Evolutionary conservation across 2,888 invertebrate species (phyloP), one percentile per base, ranked within the genome.

Genomic region (Stenoptilia bipunctidactyla): DNA sequence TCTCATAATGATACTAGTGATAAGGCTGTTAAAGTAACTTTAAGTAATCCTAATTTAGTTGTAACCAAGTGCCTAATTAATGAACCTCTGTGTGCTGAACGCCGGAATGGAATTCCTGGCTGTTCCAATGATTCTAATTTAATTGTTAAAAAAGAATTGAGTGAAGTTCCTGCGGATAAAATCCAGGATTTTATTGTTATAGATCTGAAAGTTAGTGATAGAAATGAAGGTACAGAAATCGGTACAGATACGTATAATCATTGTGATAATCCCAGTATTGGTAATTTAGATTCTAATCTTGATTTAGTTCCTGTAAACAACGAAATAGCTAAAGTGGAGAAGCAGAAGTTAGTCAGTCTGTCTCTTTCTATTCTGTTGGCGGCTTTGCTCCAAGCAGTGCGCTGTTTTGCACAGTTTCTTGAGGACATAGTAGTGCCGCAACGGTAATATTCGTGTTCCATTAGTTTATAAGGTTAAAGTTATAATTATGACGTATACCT

Each of bases 361-460:
- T 88, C 88, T 13, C 59, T 88, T 27, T 88, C 88, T 36, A 76
- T 88, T 48, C 66, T 88, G 12, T 71, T 88, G 36, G 88, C 88
- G 13, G 88, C 88, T 15, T 58, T 88, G 52, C 55, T 88, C 27
- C 88, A 88, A 63, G 88, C 88, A 48, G 85, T 88, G 64, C 84
- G 87, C 44, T 88, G 88, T 61, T 84, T 88, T 53, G 87, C 87
- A 34, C 86, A 87, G 62, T 84, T 88, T 55, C 71, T 88, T 51
- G 88, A 88, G 54, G 87, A 88, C 52, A 86, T 83, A 56, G 83
- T 83, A 43, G 63, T 82, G 40, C 83, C 84, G 42, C 84, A 82
- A 54, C 65, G 79, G 63, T 66, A 76, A 62, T 71, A 59, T 57
- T 61, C 65, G 54, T 61, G 63, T 68, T 69, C 66, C 61, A 41